Percentiles rank a stretch among this genome's conserved stretches.
These are phyloP conservation scores for Entosphenus tridentatus DNA, from an alignment of 2,113 vertebrate genomes.

Conservation along the genomic window DNA sequence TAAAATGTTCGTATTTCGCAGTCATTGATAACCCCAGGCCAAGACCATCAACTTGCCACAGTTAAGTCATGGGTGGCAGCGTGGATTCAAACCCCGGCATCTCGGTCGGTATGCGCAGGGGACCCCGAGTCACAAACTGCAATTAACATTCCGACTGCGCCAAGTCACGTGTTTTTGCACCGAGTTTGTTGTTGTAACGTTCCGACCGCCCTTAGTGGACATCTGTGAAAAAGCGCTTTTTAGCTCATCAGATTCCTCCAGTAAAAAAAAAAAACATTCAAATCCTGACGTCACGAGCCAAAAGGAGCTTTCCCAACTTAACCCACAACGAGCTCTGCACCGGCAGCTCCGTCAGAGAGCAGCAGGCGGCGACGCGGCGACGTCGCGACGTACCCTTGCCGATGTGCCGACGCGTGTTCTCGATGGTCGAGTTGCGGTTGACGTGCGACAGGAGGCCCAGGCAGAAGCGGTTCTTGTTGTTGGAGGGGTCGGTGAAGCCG, in stretches of 20 bases:
- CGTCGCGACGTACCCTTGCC: constrained; percentile 48
- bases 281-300: background rate
- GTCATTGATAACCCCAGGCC: too few relatives aligned
- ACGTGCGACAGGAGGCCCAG: constrained; percentile 91
- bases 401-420: constrained; percentile 88
- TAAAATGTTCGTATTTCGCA: too few relatives aligned
- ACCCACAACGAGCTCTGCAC: background rate
- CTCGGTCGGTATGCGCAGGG: too few relatives aligned
- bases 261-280: background rate
- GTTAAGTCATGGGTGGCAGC: too few relatives aligned
- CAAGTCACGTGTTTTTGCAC: too few relatives aligned
- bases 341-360: too few relatives aligned
- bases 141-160: too few relatives aligned
- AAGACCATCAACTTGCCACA: too few relatives aligned
- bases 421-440: constrained; percentile 96
- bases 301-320: background rate
- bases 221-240: background rate
- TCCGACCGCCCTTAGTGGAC: background rate
- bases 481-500: constrained; percentile 94
- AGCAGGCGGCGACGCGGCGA: too few relatives aligned
- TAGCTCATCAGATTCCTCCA: background rate
- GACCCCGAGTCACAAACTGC: too few relatives aligned
- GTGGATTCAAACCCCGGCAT: too few relatives aligned
- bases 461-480: constrained; percentile 96
- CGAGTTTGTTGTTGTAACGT: too few relatives aligned